Evolutionary conservation across 2,113 vertebrate genomes (phyloP).

Genomic region (Hemibagrus wyckioides): DNA sequence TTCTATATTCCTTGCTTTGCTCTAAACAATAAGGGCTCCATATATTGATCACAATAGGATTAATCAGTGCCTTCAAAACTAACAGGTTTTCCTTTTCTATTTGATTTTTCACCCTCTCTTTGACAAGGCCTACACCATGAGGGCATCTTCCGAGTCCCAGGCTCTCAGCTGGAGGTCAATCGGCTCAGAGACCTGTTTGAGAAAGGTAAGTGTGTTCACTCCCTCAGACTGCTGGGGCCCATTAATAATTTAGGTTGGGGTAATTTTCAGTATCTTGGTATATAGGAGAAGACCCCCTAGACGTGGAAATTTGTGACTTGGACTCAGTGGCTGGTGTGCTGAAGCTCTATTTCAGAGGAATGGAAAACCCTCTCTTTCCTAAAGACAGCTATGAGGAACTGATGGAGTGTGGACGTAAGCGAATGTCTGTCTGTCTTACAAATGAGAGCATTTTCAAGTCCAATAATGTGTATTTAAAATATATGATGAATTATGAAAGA

Average conservation of each 20-base stretch:
- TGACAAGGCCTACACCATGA: slow-evolving; percentile 85
- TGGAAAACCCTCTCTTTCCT: slow-evolving; percentile 81
- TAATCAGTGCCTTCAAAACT: neutral
- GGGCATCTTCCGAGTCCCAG: slow-evolving; percentile 87
- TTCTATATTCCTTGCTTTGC: neutral
- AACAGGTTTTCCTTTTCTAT: neutral
- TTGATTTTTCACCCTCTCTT: neutral
- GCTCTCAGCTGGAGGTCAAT: slow-evolving; percentile 79
- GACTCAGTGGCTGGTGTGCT: slow-evolving; percentile 85
- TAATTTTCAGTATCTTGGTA: slow-evolving; percentile 50
- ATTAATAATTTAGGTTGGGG: slow-evolving; percentile 57
- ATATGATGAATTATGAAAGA: neutral
- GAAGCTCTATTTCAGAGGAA: slow-evolving; percentile 84
- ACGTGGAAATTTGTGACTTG: slow-evolving; percentile 71
- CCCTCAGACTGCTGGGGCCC: slow-evolving; percentile 15
- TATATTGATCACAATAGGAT: neutral
- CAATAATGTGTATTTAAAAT: neutral
- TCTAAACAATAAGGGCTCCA: neutral
- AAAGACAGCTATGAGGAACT: slow-evolving; percentile 74
- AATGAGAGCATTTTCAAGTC: neutral
- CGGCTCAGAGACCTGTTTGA: slow-evolving; percentile 83
- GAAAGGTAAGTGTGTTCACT: slow-evolving; percentile 71
- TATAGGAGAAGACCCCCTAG: slow-evolving; percentile 82
- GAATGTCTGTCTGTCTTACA: neutral
- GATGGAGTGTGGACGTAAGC: slow-evolving; percentile 76